A percentile compares a stretch with the other conserved stretches of the same genome.
phyloP scores from a whole-genome alignment of 1,140 invertebrate genomes.

The Yoshiicerus persimilis region DNA sequence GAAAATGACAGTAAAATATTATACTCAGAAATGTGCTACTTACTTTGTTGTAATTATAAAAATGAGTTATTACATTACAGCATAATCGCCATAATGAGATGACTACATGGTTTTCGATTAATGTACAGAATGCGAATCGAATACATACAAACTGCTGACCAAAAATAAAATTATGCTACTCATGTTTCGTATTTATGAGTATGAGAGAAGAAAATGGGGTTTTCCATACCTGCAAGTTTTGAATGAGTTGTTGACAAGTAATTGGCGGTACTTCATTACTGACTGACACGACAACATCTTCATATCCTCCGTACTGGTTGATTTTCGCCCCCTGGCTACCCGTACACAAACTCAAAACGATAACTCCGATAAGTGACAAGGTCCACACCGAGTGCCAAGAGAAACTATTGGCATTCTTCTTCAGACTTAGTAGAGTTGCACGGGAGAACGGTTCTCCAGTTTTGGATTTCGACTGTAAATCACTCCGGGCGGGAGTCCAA shows the following conservation, averaged over 20 bases:
- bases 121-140: background rate
- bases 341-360: background rate
- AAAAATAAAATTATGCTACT: too few relatives aligned
- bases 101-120: background rate
- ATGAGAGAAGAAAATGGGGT: background rate
- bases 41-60: too few relatives aligned
- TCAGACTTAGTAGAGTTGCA: background rate
- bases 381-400: background rate
- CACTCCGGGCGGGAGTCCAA: background rate
- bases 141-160: too few relatives aligned
- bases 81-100: too few relatives aligned
- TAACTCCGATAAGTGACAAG: background rate
- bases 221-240: conserved; percentile 46
- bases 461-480: background rate
- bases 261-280: conserved; percentile 48
- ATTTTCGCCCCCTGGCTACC: conserved; percentile 23
- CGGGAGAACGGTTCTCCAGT: background rate
- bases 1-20: too few relatives aligned
- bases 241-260: conserved; percentile 48
- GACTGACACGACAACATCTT: conserved; percentile 46
- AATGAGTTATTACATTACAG: too few relatives aligned
- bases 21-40: too few relatives aligned
- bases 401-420: conserved; percentile 10
- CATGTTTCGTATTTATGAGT: background rate
- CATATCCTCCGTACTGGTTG: conserved; percentile 47